These are phyloP conservation scores for Fragum fragum DNA, from an alignment of 2,888 invertebrate species.

Conservation along the genomic window DNA sequence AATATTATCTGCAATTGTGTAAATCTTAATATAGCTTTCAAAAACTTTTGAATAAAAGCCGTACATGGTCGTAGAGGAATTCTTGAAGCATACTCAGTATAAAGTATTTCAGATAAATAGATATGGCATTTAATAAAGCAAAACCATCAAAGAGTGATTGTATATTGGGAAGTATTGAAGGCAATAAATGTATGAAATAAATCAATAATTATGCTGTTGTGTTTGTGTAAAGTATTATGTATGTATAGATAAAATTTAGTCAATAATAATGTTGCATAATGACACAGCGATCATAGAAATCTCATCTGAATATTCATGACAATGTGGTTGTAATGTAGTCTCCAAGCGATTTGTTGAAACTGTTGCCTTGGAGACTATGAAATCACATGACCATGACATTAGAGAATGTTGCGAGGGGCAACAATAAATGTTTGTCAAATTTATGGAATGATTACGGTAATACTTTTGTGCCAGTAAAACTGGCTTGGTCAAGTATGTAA, in stretches of 20 bases:
- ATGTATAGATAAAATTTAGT: not conserved
- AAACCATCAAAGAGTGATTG: not conserved
- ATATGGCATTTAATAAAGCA: too few species aligned
- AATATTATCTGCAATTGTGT: too few species aligned
- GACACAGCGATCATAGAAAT: conserved; percentile 63
- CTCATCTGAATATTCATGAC: conserved; percentile 53
- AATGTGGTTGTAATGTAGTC: conserved; percentile 22
- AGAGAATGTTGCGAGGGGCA: conserved; percentile 44
- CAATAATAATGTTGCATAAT: conserved; percentile 48
- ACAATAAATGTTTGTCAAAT: conserved; percentile 45
- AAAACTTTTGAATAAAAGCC: too few species aligned
- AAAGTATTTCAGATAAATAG: too few species aligned
- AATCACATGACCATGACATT: conserved; percentile 44
- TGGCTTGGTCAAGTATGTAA: conserved; percentile 7
- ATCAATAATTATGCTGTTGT: conserved; percentile 6
- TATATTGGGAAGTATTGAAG: not conserved
- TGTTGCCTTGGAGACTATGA: conserved; percentile 26
- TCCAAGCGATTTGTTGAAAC: not conserved
- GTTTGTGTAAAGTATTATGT: conserved; percentile 18
- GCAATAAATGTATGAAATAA: not conserved
- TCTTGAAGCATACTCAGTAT: too few species aligned
- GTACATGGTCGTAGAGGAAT: too few species aligned
- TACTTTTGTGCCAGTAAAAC: conserved; percentile 21
- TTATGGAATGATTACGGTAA: not conserved
- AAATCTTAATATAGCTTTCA: too few species aligned